Conservation (phyloP, 2,113 vertebrate species). For the Centrocercus urophasianus region DNA sequence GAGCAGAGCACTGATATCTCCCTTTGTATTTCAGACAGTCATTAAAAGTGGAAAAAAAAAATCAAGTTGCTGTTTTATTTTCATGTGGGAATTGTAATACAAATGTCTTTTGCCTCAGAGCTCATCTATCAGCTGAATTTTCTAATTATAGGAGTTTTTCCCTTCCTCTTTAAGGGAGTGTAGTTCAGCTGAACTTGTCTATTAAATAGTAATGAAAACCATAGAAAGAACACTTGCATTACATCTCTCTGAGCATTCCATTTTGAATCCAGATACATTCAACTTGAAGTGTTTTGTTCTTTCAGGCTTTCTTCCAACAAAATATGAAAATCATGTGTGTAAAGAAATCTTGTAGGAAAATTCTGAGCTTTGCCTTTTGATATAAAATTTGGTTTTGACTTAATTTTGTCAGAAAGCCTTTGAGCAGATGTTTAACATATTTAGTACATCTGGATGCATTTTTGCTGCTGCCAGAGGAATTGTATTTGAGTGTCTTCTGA, state of each 20-base stretch:
- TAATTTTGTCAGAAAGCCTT: slow-evolving; percentile 34
- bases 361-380: neutral
- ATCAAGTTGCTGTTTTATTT: neutral
- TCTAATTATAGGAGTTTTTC: neutral
- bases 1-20: neutral
- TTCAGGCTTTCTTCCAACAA: slow-evolving; percentile 36
- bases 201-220: neutral
- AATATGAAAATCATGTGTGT: neutral
- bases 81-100: neutral
- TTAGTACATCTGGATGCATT: neutral
- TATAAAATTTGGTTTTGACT: neutral
- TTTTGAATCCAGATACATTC: slow-evolving; percentile 26
- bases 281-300: neutral
- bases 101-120: neutral
- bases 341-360: slow-evolving; percentile 3
- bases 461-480: neutral
- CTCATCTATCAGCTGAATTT: neutral
- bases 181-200: neutral
- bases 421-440: slow-evolving; percentile 6
- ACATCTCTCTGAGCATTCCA: neutral
- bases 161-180: neutral
- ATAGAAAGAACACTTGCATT: neutral
- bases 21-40: neutral
- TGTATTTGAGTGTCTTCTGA: neutral
- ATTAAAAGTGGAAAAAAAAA: neutral